These are phyloP conservation scores for Ceuthmochares aereus DNA, from an alignment of 2,113 vertebrate species.

Conservation along the genomic window DNA sequence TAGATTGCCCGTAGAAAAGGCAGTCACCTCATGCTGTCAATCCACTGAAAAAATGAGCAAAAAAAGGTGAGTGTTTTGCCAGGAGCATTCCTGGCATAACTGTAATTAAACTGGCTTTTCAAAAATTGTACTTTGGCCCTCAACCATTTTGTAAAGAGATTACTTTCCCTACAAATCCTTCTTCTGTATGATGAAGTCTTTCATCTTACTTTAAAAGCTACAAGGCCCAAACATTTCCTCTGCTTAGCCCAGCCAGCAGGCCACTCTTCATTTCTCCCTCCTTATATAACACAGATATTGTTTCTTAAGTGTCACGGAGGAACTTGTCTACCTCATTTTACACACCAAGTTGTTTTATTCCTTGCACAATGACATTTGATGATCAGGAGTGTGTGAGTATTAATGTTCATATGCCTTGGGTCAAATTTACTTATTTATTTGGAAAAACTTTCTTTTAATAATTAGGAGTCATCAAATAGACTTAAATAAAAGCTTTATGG, in stretches of 20 bases:
- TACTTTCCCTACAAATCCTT: background rate
- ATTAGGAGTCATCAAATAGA: background rate
- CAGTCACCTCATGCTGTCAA: background rate
- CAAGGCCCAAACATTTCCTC: background rate
- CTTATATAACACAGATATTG: background rate
- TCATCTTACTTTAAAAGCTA: background rate
- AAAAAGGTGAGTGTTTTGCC: background rate
- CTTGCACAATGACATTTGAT: background rate
- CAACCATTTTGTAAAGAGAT: background rate
- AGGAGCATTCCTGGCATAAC: background rate
- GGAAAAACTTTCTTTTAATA: background rate
- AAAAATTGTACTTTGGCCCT: background rate
- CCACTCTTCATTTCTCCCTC: background rate
- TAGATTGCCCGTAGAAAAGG: background rate
- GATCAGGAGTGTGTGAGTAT: background rate
- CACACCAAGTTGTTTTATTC: background rate
- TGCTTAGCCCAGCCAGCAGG: background rate
- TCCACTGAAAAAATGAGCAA: background rate
- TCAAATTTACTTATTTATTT: constrained; percentile 30
- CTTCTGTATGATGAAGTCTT: background rate
- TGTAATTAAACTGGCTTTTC: background rate
- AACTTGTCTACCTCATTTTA: background rate
- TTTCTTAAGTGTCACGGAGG: background rate
- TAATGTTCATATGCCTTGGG: background rate
- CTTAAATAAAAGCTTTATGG: background rate